Percentiles rank a stretch among this genome's conserved stretches.
These are phyloP conservation scores for Branchipolynoe longqiensis DNA, from an alignment of 2,888 invertebrate species.

Conservation along the genomic window DNA sequence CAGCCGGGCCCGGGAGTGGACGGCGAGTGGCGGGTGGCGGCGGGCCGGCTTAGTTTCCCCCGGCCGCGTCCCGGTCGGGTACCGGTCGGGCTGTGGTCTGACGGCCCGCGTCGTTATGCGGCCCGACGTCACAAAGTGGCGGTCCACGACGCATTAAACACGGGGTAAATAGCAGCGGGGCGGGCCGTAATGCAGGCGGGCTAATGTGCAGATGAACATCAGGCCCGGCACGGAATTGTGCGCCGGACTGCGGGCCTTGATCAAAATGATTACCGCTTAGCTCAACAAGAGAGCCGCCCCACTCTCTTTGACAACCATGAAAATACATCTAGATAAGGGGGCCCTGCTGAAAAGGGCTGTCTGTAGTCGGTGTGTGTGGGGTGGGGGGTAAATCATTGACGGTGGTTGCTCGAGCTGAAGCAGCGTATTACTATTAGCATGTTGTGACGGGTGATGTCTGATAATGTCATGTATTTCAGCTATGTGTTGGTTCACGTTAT, in stretches of 20 bases:
- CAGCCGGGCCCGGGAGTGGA: too few relatives aligned
- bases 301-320: conserved; percentile 54
- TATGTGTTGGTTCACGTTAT: too few relatives aligned
- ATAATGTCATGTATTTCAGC: conserved; percentile 27
- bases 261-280: conserved; percentile 34
- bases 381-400: conserved; percentile 28
- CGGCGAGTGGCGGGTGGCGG: too few relatives aligned
- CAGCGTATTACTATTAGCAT: conserved; percentile 25
- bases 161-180: conserved; percentile 45
- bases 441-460: conserved; percentile 29
- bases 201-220: conserved; percentile 55
- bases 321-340: conserved; percentile 51
- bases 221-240: conserved; percentile 1
- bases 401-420: conserved; percentile 3
- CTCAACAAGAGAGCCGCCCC: neutral
- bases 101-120: conserved; percentile 3
- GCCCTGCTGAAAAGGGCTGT: conserved; percentile 1
- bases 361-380: conserved; percentile 16
- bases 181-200: conserved; percentile 18
- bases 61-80: too few relatives aligned
- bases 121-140: conserved; percentile 37
- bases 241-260: neutral
- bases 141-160: conserved; percentile 46
- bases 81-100: too few relatives aligned
- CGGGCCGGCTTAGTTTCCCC: too few relatives aligned